Conservation (phyloP, 2,888 invertebrate species). For the Zygaena filipendulae region DNA sequence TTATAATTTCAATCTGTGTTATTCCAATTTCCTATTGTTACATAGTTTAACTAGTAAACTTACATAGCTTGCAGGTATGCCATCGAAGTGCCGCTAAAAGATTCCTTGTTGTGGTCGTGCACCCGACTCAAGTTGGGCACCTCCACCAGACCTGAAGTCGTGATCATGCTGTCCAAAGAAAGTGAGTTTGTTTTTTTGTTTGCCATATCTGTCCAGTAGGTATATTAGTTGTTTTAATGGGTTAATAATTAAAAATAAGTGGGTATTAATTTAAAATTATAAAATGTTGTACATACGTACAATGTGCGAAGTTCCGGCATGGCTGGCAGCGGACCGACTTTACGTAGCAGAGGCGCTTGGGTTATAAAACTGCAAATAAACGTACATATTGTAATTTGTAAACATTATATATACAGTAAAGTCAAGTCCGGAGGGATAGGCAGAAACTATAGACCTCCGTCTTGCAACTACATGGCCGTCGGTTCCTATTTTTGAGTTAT, state of each 20-base stretch:
- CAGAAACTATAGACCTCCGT: too few species aligned
- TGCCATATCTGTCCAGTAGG: background rate
- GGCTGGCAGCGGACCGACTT: slow-evolving; percentile 59
- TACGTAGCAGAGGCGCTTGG: slow-evolving; percentile 71
- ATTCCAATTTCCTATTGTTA: too few species aligned
- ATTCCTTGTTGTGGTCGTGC: slow-evolving; percentile 44
- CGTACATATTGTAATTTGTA: slow-evolving; percentile 2
- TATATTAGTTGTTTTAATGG: background rate
- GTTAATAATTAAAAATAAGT: slow-evolving; percentile 4
- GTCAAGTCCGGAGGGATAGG: too few species aligned
- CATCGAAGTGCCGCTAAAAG: slow-evolving; percentile 37
- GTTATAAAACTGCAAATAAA: slow-evolving; percentile 75
- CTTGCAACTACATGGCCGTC: too few species aligned
- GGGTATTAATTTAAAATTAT: too few species aligned
- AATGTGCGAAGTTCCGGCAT: slow-evolving; percentile 68
- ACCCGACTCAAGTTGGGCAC: slow-evolving; percentile 75
- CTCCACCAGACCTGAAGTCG: slow-evolving; percentile 73
- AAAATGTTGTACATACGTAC: slow-evolving; percentile 67
- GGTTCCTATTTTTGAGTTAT: too few species aligned
- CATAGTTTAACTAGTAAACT: too few species aligned
- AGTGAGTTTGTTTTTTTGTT: background rate
- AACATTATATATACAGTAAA: background rate
- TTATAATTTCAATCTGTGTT: too few species aligned
- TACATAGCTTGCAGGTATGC: slow-evolving; percentile 75
- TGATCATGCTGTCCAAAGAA: slow-evolving; percentile 72